A percentile compares a stretch with the other conserved stretches of the same genome.
phyloP scores from a whole-genome alignment of 1,140 invertebrate genomes.

The Tribolium castaneum region DNA sequence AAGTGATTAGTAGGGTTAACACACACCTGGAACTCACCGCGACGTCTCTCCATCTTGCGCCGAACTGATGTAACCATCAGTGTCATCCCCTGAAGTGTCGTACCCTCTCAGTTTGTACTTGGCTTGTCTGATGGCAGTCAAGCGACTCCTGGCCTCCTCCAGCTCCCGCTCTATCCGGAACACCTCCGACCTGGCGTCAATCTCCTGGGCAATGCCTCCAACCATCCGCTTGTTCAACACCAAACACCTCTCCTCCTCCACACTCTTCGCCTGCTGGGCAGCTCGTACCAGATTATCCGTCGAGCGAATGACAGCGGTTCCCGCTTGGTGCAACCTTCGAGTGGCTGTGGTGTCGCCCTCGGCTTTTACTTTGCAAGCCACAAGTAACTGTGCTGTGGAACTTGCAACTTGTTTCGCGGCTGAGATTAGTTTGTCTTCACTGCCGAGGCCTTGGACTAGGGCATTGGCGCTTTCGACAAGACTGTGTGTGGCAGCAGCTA shows the following conservation, averaged over 20 bases:
- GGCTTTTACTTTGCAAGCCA: conserved; percentile 98
- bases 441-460: conserved; percentile 91
- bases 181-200: conserved; percentile 87
- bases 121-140: conserved; percentile 86
- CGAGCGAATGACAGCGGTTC: conserved; percentile 96
- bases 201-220: conserved; percentile 92
- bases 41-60: conserved; percentile 58
- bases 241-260: conserved; percentile 90
- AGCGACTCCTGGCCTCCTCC: conserved; percentile 88
- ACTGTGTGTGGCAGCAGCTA: conserved; percentile 97
- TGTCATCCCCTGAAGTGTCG: conserved; percentile 62
- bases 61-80: conserved; percentile 61
- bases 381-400: conserved; percentile 95
- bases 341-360: conserved; percentile 95
- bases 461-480: conserved; percentile 97
- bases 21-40: conserved; percentile 63
- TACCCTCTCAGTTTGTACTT: conserved; percentile 80
- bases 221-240: conserved; percentile 93
- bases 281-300: conserved; percentile 96
- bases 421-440: conserved; percentile 96
- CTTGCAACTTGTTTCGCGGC: conserved; percentile 97
- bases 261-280: conserved; percentile 92
- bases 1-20: conserved; percentile 51
- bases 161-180: conserved; percentile 93
- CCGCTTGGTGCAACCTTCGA: conserved; percentile 92